A percentile compares a stretch with the other conserved stretches of the same genome.
Conservation (phyloP, 1,140 invertebrate genomes). For the Drepana arcuata region DNA sequence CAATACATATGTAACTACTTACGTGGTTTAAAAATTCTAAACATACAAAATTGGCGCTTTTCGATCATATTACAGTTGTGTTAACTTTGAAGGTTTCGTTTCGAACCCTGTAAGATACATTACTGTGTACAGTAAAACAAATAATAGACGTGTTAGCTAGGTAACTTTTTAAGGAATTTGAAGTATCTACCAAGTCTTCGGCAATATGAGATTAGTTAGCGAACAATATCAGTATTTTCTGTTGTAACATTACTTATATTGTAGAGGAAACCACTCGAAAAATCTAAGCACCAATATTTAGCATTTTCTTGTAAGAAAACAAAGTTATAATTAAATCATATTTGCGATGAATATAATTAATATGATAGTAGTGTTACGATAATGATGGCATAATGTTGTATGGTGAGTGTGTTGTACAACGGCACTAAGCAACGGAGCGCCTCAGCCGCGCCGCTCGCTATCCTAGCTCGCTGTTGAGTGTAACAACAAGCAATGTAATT, state of each 20-base stretch:
- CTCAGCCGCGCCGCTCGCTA: slow-evolving; percentile 2
- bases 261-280: slow-evolving; percentile 40
- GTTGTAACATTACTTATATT: slow-evolving; percentile 33
- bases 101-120: slow-evolving; percentile 48
- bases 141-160: slow-evolving; percentile 67
- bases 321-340: slow-evolving; percentile 35
- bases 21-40: slow-evolving; percentile 31
- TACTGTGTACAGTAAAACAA: slow-evolving; percentile 66
- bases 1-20: slow-evolving; percentile 16
- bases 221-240: slow-evolving; percentile 44
- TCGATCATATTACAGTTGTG: slow-evolving; percentile 40
- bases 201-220: slow-evolving; percentile 43
- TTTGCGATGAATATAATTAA: slow-evolving; percentile 30
- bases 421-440: slow-evolving; percentile 56
- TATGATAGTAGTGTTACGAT: slow-evolving; percentile 24
- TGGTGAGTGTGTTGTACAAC: slow-evolving; percentile 22
- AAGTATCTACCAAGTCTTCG: slow-evolving; percentile 47
- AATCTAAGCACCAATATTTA: slow-evolving; percentile 57
- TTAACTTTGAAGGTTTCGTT: slow-evolving; percentile 28
- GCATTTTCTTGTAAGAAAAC: slow-evolving; percentile 40
- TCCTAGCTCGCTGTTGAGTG: slow-evolving; percentile 33
- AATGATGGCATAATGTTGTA: slow-evolving; percentile 25
- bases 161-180: slow-evolving; percentile 66
- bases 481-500: slow-evolving; percentile 68
- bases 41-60: slow-evolving; percentile 41